phyloP scores from a whole-genome alignment of 2,113 vertebrate genomes.

The Ciconia stormi region DNA sequence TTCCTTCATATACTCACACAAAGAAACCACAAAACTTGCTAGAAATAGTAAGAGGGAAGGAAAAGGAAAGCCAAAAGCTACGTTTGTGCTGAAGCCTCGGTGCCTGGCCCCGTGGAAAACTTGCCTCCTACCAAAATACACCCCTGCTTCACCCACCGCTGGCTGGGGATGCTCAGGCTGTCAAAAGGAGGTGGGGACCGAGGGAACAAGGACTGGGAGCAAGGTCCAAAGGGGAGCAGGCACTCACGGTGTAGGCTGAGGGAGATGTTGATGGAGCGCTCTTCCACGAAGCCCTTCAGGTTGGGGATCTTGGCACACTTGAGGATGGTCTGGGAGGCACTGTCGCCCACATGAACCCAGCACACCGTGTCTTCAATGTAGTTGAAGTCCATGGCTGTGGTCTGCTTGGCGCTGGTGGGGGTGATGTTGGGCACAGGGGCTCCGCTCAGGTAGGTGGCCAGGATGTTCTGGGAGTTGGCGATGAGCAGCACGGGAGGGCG shows the following conservation, averaged over 20 bases:
- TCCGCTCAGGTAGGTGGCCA: conserved; percentile 89
- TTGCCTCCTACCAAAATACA: not conserved
- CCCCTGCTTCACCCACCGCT: not conserved
- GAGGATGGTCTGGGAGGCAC: conserved; percentile 84
- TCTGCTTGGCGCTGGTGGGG: conserved; percentile 89
- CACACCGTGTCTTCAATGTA: conserved; percentile 91
- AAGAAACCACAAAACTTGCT: not conserved
- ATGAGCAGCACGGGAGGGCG: conserved; percentile 90
- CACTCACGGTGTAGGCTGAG: conserved; percentile 96
- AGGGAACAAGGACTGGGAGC: not conserved
- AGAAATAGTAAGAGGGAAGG: not conserved
- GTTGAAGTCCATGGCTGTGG: conserved; percentile 96
- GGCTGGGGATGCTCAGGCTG: not conserved
- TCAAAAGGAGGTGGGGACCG: fast-evolving
- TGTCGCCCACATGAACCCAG: conserved; percentile 94
- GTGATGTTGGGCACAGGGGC: conserved; percentile 82
- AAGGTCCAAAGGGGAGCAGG: not conserved
- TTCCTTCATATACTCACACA: not conserved
- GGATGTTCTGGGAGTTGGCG: conserved; percentile 94
- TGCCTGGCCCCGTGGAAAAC: not conserved
- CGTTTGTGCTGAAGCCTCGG: fast-evolving
- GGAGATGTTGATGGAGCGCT: conserved; percentile 90
- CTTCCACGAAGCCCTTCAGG: conserved; percentile 87
- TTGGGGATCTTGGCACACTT: conserved; percentile 93
- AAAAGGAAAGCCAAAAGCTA: not conserved